These are phyloP conservation scores for Holacanthus passer DNA, from an alignment of 2,113 vertebrate genomes.

Conservation along the genomic window DNA sequence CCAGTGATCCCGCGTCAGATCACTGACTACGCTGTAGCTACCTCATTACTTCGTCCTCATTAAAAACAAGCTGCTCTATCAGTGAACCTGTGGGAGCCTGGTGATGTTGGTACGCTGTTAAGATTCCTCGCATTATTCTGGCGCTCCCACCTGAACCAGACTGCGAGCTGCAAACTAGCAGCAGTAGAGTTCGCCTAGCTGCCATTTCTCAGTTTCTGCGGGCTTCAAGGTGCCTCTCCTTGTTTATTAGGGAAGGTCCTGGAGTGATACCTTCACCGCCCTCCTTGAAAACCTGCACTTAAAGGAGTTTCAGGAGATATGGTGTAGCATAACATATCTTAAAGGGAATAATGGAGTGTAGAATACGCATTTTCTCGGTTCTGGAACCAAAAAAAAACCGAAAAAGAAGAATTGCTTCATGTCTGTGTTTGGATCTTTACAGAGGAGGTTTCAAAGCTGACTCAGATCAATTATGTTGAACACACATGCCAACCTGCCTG, in stretches of 20 bases:
- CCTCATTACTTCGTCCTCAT: conserved; percentile 39
- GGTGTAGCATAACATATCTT: conserved; percentile 34
- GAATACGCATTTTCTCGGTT: conserved; percentile 28
- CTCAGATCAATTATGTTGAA: conserved; percentile 32
- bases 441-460: conserved; percentile 17
- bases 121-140: conserved; percentile 44
- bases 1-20: conserved; percentile 54
- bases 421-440: conserved; percentile 1
- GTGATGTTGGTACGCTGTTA: conserved; percentile 21
- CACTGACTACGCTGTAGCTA: conserved; percentile 44
- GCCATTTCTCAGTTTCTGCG: conserved; percentile 43
- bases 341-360: conserved; percentile 31
- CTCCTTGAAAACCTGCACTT: conserved; percentile 33
- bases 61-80: conserved; percentile 54
- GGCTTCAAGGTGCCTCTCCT: conserved; percentile 36
- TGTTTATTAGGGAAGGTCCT: conserved; percentile 44
- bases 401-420: background rate
- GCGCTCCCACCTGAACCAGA: conserved; percentile 29
- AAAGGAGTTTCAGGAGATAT: conserved; percentile 31
- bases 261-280: conserved; percentile 11
- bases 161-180: conserved; percentile 40
- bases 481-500: conserved; percentile 23
- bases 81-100: conserved; percentile 32
- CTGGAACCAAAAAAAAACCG: background rate
- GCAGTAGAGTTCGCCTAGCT: conserved; percentile 38